These are phyloP conservation scores for Boloria euphrosyne DNA, from an alignment of 2,888 invertebrate species.

Conservation along the genomic window DNA sequence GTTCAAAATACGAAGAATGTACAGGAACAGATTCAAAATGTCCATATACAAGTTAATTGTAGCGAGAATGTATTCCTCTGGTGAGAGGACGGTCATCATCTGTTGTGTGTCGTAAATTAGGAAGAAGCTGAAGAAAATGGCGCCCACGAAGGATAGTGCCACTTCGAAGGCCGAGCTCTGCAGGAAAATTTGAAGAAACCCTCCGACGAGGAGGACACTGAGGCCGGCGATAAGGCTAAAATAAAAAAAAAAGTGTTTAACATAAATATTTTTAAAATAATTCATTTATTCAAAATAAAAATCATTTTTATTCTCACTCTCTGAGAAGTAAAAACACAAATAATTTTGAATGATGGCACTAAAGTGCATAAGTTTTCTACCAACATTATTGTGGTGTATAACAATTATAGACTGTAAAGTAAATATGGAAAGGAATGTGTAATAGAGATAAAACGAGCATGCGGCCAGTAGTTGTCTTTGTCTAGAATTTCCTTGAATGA, in stretches of 20 bases:
- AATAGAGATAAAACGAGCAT: too few species aligned
- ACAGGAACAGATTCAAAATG: constrained; percentile 92
- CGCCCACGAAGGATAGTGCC: constrained; percentile 87
- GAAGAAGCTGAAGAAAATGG: constrained; percentile 89
- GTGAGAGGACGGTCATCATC: constrained; percentile 89
- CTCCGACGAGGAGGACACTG: constrained; percentile 86
- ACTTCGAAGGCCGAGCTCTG: constrained; percentile 88
- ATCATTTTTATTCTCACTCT: too few species aligned
- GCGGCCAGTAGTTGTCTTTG: too few species aligned
- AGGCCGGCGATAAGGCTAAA: constrained; percentile 85
- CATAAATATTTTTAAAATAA: neutral
- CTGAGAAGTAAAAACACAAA: too few species aligned
- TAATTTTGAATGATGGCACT: too few species aligned
- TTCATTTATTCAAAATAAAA: neutral
- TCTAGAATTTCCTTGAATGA: too few species aligned
- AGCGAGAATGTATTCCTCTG: constrained; percentile 94
- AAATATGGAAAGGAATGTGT: too few species aligned
- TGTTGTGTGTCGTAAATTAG: constrained; percentile 93
- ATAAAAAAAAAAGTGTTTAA: constrained; percentile 26
- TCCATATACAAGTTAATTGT: constrained; percentile 94
- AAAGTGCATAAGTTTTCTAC: too few species aligned
- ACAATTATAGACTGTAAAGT: too few species aligned
- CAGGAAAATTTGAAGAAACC: constrained; percentile 88
- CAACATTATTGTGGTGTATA: too few species aligned
- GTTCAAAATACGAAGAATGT: constrained; percentile 89